Base-by-base conservation (phyloP, 2,797 vertebrate genomes). In the Furcifer pardalis region DNA sequence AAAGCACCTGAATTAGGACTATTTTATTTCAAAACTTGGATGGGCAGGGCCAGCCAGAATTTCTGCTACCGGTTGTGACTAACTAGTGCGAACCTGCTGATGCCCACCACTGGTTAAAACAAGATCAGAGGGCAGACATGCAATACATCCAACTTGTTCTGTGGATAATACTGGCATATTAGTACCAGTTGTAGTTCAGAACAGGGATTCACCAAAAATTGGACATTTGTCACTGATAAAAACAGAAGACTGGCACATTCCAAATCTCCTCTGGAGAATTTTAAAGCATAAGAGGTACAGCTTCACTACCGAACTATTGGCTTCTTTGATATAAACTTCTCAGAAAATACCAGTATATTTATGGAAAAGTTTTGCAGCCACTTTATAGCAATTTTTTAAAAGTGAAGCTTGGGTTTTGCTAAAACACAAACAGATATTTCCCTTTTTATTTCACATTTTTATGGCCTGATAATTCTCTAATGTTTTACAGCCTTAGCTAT, bases 401-500 rank as follows among this genome's bases (percentile, higher is more conserved):
- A 32, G n/a, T 25, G 27, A 81, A 44, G 42, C 69, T 62, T 40
- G 32, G 46, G 19, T 80, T 80, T 62, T 40, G 35, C 49, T 68
- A 42, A 79, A 37, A 75, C 17, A 12, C 30, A n/a, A n/a, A 52
- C 27, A 56, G 1, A 52, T 13, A 13, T 7, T 35, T 68, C 13
- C 32, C 30, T n/a, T 75, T 63, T 78, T 35, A 19, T 82, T 82
- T 77, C 63, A n/a, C n/a, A n/a, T n/a, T n/a, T 66, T 49, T 42
- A 42, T 12, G 84, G 69, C 69, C 37, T 86, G 78, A 85, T 56
- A 73, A 81, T 63, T 83, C 5, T 21, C 74, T 69, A 1, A 82
- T 42, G 79, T 87, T 86, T n/a, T 90, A 37, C 75, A 88, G 63
- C 83, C 65, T 84, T 84, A 2, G 42, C 4, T 1, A 65, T 91